These are phyloP conservation scores for Serranochromis macrocephalus DNA, from an alignment of 2,113 vertebrate genomes.

Conservation along the genomic window DNA sequence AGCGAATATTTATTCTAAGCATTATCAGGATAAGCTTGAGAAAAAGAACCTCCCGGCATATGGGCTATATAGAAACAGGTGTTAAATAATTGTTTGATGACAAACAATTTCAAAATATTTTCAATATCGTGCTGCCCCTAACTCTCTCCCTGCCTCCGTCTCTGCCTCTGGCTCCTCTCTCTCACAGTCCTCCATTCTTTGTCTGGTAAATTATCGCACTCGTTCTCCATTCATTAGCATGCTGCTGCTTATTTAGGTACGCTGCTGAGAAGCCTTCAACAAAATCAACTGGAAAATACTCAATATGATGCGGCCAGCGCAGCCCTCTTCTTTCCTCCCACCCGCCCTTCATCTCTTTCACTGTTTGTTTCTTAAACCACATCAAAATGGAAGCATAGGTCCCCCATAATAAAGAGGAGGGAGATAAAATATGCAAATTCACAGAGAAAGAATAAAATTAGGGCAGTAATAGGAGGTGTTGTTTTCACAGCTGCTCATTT, in stretches of 20 bases:
- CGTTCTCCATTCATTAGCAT: conserved; percentile 69
- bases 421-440: conserved; percentile 72
- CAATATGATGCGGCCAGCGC: conserved; percentile 46
- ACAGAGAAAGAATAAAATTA: conserved; percentile 69
- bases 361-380: conserved; percentile 35
- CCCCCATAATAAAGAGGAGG: conserved; percentile 56
- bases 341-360: conserved; percentile 8
- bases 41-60: conserved; percentile 36
- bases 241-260: conserved; percentile 66
- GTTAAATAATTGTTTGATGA: conserved; percentile 67
- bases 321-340: background rate
- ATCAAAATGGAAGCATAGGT: conserved; percentile 58
- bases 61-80: conserved; percentile 36
- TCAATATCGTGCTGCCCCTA: background rate
- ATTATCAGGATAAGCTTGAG: conserved; percentile 43
- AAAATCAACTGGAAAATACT: conserved; percentile 73
- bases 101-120: conserved; percentile 56
- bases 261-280: conserved; percentile 60
- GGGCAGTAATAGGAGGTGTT: conserved; percentile 65
- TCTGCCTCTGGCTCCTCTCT: background rate
- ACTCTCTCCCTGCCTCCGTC: background rate
- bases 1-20: conserved; percentile 58
- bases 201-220: conserved; percentile 59
- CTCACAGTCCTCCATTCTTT: conserved; percentile 24
- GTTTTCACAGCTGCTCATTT: conserved; percentile 73